Conservation (phyloP, 2,113 vertebrate genomes). For the Platysteira castanea region DNA sequence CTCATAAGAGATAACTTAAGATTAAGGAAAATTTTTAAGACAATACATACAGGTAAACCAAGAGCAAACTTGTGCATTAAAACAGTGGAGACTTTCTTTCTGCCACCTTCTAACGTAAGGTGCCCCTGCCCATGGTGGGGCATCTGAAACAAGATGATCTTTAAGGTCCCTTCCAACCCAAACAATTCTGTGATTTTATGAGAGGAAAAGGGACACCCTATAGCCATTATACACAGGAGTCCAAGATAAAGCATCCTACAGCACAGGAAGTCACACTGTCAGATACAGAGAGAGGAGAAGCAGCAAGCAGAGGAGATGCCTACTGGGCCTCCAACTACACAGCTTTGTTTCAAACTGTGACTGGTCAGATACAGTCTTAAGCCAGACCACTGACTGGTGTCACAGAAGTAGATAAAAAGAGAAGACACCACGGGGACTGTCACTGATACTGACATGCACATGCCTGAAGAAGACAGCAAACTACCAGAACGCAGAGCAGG, state of each 20-base stretch:
- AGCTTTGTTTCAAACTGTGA: not conserved
- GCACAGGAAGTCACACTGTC: not conserved
- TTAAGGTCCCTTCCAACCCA: not conserved
- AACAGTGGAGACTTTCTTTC: not conserved
- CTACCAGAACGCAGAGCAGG: not conserved
- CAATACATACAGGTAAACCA: not conserved
- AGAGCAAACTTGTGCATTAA: not conserved
- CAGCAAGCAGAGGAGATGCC: not conserved
- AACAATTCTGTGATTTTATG: not conserved
- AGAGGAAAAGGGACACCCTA: not conserved
- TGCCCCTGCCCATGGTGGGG: fast-evolving
- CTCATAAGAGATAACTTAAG: not conserved
- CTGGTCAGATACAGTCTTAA: not conserved
- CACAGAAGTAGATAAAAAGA: not conserved
- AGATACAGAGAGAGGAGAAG: not conserved
- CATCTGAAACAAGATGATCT: not conserved
- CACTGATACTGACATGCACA: not conserved
- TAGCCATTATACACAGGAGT: not conserved
- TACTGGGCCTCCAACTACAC: not conserved
- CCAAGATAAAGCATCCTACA: not conserved
- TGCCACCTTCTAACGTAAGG: not conserved
- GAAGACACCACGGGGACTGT: not conserved
- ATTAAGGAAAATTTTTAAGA: not conserved
- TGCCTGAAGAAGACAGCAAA: not conserved
- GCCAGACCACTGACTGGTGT: not conserved